These are phyloP conservation scores for Siniperca undulata DNA, from an alignment of 2,797 vertebrate genomes.

Conservation along the genomic window DNA sequence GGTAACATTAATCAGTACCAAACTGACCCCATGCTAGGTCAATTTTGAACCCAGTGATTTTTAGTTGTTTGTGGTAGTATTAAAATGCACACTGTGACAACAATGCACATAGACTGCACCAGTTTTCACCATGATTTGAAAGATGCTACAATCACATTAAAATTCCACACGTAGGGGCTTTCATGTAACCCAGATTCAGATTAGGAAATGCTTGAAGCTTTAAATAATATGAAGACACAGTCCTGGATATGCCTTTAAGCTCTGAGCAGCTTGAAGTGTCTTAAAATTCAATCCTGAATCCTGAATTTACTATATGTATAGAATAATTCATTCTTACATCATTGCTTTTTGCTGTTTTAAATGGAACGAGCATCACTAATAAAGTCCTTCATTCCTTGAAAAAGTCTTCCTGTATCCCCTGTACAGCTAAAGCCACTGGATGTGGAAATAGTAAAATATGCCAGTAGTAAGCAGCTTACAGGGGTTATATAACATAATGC, in stretches of 20 bases:
- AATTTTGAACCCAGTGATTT: too few relatives aligned
- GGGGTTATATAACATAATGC: constrained; percentile 13
- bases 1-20: too few relatives aligned
- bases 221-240: not conserved
- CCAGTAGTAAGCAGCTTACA: constrained; percentile 17
- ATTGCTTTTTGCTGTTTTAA: not conserved
- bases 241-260: not conserved
- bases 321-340: not conserved
- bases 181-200: not conserved
- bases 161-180: not conserved
- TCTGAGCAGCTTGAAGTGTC: not conserved
- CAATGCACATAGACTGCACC: too few relatives aligned
- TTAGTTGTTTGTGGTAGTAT: too few relatives aligned
- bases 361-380: not conserved
- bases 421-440: not conserved
- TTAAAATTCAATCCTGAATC: not conserved
- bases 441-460: constrained; percentile 17
- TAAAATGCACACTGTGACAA: too few relatives aligned
- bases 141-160: not conserved
- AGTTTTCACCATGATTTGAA: not conserved
- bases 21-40: too few relatives aligned
- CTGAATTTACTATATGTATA: not conserved
- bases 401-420: not conserved
- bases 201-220: too few relatives aligned
- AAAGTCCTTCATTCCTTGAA: not conserved